Base-by-base conservation (phyloP, 2,888 invertebrate species). In the Podabrus alpinus region DNA sequence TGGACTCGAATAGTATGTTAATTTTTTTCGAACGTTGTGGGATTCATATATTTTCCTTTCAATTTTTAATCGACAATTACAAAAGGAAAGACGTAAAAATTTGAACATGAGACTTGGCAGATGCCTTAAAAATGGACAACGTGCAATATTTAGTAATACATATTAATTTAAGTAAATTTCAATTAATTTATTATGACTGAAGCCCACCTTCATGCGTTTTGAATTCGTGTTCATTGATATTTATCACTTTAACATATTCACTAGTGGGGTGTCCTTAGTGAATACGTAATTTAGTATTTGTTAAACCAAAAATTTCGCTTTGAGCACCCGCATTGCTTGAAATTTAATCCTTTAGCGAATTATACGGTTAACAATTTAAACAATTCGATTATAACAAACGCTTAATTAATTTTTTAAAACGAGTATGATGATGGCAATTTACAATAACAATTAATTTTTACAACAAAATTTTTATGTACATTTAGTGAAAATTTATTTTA, bases 401-500 rank as follows among this genome's bases (percentile, higher is more conserved):
- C 66, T 15, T n/a, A 66, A 21, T 66, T 66, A 66, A 66, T 24
- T 21, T 15, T 15, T 9, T 66, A 21, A 66, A 66, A 15, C 13
- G 21, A 66, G 24, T 24, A 19, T 5, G 15, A 15, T 21, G 24
- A 66, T 66, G 19, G 24, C 24, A 66, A 15, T 11, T 15, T 17
- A 66, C 19, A 66, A 13, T 19, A 66, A 21, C 24, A 66, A 66
- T 66, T 21, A 66, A 66, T 24, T 66, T 15, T 66, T 66, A 66
- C 66, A 66, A 66, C 17, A 66, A 66, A 11, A 15, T 66, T 13
- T 62, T 29, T 75, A 75, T 75, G 72, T 75, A 75, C 72, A 75
- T 66, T 64, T 71, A 74, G 61, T 64, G 71, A 62, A 75, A 75
- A 75, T 67, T 74, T 66, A 74, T 75, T 75, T 72, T 72, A 75